Percentiles rank a stretch among this genome's conserved stretches.
phyloP scores from a whole-genome alignment of 2,797 vertebrate species.

The Cynopterus sphinx region DNA sequence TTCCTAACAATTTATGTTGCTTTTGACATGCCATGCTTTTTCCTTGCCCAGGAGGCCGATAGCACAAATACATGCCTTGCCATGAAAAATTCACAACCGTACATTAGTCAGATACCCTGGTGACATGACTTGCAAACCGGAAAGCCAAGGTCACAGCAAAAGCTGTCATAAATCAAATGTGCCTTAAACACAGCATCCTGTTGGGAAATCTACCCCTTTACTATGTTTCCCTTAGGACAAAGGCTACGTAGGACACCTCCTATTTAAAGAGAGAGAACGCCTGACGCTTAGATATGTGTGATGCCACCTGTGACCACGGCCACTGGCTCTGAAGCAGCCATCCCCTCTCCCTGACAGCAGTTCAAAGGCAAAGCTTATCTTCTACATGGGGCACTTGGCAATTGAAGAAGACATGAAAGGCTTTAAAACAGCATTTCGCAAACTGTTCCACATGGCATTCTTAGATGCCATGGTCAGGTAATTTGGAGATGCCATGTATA shows the following conservation, averaged over 20 bases:
- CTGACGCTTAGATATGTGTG: background rate
- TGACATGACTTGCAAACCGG: slow-evolving; percentile 79
- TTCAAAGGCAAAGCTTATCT: background rate
- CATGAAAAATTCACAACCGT: slow-evolving; percentile 73
- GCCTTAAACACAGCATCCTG: slow-evolving; percentile 73
- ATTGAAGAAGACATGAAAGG: background rate
- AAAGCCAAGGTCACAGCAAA: slow-evolving; percentile 81
- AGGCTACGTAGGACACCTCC: background rate
- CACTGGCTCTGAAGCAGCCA: background rate
- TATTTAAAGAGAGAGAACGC: background rate
- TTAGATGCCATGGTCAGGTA: background rate
- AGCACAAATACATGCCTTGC: slow-evolving; percentile 52
- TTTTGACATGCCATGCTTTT: slow-evolving; percentile 61
- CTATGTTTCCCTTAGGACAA: slow-evolving; percentile 20
- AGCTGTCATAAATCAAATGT: slow-evolving; percentile 83
- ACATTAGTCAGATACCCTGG: slow-evolving; percentile 75
- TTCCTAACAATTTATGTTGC: slow-evolving; percentile 70
- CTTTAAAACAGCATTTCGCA: slow-evolving; percentile 14
- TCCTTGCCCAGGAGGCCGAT: slow-evolving; percentile 65
- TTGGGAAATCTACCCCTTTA: slow-evolving; percentile 81
- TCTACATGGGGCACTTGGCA: background rate
- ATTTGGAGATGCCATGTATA: accelerated
- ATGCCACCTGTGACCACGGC: background rate
- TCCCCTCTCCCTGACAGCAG: accelerated
- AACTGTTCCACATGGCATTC: background rate